Conservation (phyloP, 2,888 invertebrate genomes). For the Nemoura dubitans region DNA sequence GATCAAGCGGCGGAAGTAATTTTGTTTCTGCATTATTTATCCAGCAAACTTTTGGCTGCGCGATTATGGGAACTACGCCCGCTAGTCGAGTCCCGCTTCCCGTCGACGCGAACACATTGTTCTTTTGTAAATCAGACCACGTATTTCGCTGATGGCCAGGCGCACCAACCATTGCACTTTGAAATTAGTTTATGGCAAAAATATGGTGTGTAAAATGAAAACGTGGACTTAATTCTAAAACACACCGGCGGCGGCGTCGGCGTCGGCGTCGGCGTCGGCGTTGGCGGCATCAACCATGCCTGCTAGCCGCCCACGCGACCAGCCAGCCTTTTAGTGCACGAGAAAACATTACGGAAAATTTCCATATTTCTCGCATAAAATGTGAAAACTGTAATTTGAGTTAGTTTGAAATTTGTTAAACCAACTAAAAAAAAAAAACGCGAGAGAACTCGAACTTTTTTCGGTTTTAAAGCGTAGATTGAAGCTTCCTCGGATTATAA, state of each 20-base stretch:
- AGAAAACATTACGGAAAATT: neutral
- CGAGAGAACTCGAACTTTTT: neutral
- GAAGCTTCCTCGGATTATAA: neutral
- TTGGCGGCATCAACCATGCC: neutral
- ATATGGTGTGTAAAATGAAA: slow-evolving; percentile 43
- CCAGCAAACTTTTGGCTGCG: neutral
- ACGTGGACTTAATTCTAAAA: slow-evolving; percentile 37
- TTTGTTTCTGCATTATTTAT: neutral
- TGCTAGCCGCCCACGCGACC: neutral
- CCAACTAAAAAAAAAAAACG: neutral
- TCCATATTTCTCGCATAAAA: neutral
- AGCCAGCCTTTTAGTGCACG: neutral
- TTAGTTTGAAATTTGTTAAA: neutral
- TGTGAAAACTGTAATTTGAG: neutral
- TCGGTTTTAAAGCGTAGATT: neutral
- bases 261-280: neutral
- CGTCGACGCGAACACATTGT: neutral
- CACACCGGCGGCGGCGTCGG: neutral
- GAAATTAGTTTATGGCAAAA: slow-evolving; percentile 42
- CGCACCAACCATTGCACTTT: slow-evolving; percentile 37
- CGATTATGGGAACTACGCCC: neutral
- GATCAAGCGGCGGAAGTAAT: neutral
- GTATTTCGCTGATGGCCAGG: slow-evolving; percentile 19
- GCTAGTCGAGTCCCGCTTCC: neutral
- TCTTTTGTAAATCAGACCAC: slow-evolving; percentile 24